Conservation (phyloP, 2,113 vertebrate species). For the Bujurquina vittata region DNA sequence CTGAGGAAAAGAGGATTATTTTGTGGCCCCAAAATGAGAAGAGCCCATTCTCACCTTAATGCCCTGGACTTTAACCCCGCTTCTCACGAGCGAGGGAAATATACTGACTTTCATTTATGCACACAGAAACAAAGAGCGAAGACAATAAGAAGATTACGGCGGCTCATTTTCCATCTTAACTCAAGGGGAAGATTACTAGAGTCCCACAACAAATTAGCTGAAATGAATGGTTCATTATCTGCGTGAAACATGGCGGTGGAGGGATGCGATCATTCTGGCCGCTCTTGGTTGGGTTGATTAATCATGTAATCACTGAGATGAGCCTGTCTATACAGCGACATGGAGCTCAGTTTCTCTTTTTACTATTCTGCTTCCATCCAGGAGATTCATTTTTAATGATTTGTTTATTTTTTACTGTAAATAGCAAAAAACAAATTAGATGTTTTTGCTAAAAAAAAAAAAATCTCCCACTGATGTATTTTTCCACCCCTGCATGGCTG, state of each 20-base stretch:
- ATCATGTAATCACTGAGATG: conserved; percentile 53
- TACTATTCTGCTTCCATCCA: background rate
- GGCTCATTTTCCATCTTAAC: conserved; percentile 68
- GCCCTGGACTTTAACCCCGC: conserved; percentile 16
- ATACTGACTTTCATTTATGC: conserved; percentile 36
- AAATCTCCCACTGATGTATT: conserved; percentile 3
- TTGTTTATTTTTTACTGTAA: conserved; percentile 9
- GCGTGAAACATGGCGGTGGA: conserved; percentile 57
- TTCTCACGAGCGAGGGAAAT: conserved; percentile 16
- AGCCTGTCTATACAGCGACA: background rate
- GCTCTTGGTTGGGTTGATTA: conserved; percentile 58
- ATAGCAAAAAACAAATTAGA: background rate
- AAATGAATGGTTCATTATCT: conserved; percentile 70
- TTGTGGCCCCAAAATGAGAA: background rate
- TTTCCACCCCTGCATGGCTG: conserved; percentile 16
- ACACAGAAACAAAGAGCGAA: conserved; percentile 29
- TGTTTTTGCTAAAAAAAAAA: background rate
- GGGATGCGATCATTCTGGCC: conserved; percentile 51
- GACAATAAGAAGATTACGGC: conserved; percentile 64
- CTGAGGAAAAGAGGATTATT: background rate
- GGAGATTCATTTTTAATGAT: conserved; percentile 30
- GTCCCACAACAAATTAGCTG: conserved; percentile 67
- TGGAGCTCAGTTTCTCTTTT: background rate
- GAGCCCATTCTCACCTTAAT: background rate
- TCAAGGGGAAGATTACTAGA: conserved; percentile 70